Base-by-base conservation (phyloP, 2,797 vertebrate genomes). In the Atherinosoma microstoma region DNA sequence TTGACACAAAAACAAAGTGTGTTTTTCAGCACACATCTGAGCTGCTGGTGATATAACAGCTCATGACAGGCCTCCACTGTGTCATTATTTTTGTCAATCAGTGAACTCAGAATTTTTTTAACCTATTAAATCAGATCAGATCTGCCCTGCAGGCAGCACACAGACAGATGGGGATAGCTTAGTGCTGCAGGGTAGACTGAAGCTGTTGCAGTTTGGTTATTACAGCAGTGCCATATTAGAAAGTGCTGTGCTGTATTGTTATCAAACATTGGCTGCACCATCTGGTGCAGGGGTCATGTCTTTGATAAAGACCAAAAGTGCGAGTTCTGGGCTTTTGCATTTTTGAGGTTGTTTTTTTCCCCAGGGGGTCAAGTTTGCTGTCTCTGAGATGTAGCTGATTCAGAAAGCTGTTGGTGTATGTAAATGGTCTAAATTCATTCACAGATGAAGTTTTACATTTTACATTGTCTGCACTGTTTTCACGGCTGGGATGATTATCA, bases 91-190 rank as follows among this genome's bases (percentile, higher is more conserved):
- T 66, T 82, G 67, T 78, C 70, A 66, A 79, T 72, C 40, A n/a
- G 35, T 83, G 79, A 83, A 82, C 78, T 87, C 69, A 80, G 81
- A 64, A 77, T 84, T 84, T 81, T 47, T 49, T 49, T n/a, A 3
- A 75, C 67, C 77, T 70, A 73, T 86, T 79, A 79, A 70, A 79
- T 65, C 60, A 68, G 59, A 89, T 79, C 78, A 75, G 67, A 67
- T 76, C n/a, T 65, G n/a, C 72, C 74, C 73, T 67, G 78, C 30
- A 79, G 78, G 72, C 61, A 2, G 49, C 60, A 65, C 27, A 15
- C n/a, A 42, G 66, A 82, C 69, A 71, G 74, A 80, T 80, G 67
- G 77, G 71, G 71, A 78, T 67, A 61, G 68, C 75, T 79, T 35
- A 56, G 11, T 67, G 57, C 82, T 84, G 60, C 30, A 40, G 70